These are phyloP conservation scores for Ceryle rudis DNA, from an alignment of 2,797 vertebrate species.

Conservation along the genomic window DNA sequence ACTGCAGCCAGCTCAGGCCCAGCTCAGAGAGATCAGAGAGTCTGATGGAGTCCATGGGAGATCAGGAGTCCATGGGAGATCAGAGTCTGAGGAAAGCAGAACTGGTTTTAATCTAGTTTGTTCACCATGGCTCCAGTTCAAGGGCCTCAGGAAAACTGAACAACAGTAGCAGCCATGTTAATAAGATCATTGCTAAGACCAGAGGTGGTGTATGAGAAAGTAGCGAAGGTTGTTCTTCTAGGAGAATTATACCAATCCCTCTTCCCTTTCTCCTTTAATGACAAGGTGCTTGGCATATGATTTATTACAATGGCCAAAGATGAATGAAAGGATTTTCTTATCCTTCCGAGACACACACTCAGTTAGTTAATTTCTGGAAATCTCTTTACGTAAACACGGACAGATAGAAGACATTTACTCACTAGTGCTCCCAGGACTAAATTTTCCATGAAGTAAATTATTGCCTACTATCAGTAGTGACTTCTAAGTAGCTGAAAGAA, in stretches of 20 bases:
- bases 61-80: no score
- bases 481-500: slow-evolving; percentile 12
- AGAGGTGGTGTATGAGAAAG: background rate
- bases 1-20: background rate
- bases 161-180: background rate
- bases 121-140: background rate
- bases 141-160: background rate
- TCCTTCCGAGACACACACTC: background rate
- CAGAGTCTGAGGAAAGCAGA: background rate
- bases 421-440: background rate
- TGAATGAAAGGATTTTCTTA: background rate
- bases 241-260: background rate
- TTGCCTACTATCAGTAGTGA: background rate
- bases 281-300: background rate
- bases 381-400: background rate
- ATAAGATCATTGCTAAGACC: background rate
- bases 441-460: background rate
- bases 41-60: no score
- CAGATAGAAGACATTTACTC: background rate
- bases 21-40: background rate
- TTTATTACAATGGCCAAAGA: background rate
- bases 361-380: background rate
- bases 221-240: background rate
- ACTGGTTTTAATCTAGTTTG: slow-evolving; percentile 4
- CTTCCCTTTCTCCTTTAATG: background rate